Evolutionary conservation across 1,140 invertebrate species (phyloP), one percentile per base, ranked within the genome.

Genomic region (Dreissena rostriformis): DNA sequence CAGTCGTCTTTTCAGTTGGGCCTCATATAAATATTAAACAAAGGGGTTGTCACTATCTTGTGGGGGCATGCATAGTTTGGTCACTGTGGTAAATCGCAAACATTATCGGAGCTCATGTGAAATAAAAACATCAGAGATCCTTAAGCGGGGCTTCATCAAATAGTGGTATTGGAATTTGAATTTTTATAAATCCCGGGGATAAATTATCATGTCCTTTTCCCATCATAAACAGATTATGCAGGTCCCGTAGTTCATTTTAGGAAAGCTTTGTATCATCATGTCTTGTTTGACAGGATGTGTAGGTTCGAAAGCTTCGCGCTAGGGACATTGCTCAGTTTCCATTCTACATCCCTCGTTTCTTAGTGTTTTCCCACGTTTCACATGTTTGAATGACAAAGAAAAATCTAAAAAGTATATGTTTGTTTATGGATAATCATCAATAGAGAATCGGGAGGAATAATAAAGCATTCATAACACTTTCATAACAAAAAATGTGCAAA

Each of bases 201-300:
- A 82, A 82, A 82, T 68, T 75, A 74, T 75, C 70, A 65, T 82
- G 72, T 82, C 80, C 72, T 74, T 75, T 74, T 72, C 71, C 72
- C 72, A 82, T 82, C 80, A 75, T 82, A 82, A 75, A 82, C 80
- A 82, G 80, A 82, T 82, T 74, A 82, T 51, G 17, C 68, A 68
- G 80, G 71, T 82, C 80, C 57, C 71, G 49, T 55, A 75, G 80
- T 82, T 82, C 80, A 82, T 74, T 75, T 74, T 68, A 28, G 65
- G 71, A 82, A 82, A 82, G 52, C 79, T n/a, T 8, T 55, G 61
- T 81, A 81, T 81, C 71, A 81, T 28, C n/a, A 19, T 52, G 61
- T 24, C 67, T 53, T 79, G n/a, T 71, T 26, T 79, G 77, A 79
- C 77, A 79, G 63, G 65, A 51, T 8, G 11, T n/a, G 19, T 51